Percentiles rank a stretch among this genome's conserved stretches.
phyloP scores from a whole-genome alignment of 2,888 invertebrate species.

The Coelopa pilipes region DNA sequence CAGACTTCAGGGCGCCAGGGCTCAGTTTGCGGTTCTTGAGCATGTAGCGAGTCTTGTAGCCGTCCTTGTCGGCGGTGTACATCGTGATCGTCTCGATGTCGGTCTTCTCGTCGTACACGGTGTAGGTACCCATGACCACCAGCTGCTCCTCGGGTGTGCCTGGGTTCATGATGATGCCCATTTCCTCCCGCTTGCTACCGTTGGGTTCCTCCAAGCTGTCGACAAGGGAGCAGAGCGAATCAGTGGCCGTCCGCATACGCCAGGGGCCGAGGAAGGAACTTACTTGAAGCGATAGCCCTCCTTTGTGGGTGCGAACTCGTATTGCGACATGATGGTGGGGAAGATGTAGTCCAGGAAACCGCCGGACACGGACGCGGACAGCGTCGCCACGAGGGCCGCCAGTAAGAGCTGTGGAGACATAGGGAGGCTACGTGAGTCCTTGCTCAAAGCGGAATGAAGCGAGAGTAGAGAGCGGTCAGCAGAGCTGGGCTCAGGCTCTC shows the following conservation, averaged over 20 bases:
- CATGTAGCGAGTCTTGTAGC: slow-evolving; percentile 61
- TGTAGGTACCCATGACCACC: slow-evolving; percentile 63
- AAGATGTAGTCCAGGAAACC: slow-evolving; percentile 55
- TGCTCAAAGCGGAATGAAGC: too few relatives aligned
- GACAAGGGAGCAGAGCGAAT: background rate
- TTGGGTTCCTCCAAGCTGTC: slow-evolving; percentile 57
- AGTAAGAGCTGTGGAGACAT: slow-evolving; percentile 49
- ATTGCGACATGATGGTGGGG: slow-evolving; percentile 55
- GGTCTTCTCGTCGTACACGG: slow-evolving; percentile 59
- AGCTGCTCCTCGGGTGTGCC: slow-evolving; percentile 61
- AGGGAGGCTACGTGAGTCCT: too few relatives aligned
- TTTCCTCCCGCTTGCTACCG: slow-evolving; percentile 63
- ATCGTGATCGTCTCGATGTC: slow-evolving; percentile 60
- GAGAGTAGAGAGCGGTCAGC: too few relatives aligned
- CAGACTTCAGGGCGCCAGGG: slow-evolving; percentile 54
- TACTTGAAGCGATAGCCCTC: slow-evolving; percentile 64
- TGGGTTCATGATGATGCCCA: slow-evolving; percentile 63
- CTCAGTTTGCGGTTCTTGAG: slow-evolving; percentile 61
- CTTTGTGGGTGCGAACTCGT: slow-evolving; percentile 54
- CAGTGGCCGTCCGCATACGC: background rate
- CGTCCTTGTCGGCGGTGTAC: slow-evolving; percentile 66
- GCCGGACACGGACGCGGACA: slow-evolving; percentile 53
- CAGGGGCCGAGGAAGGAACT: slow-evolving; percentile 33
- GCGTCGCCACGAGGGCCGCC: slow-evolving; percentile 50
- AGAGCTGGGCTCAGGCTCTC: too few relatives aligned